Base-by-base conservation (phyloP, 2,113 vertebrate species). In the Camelus bactrianus region DNA sequence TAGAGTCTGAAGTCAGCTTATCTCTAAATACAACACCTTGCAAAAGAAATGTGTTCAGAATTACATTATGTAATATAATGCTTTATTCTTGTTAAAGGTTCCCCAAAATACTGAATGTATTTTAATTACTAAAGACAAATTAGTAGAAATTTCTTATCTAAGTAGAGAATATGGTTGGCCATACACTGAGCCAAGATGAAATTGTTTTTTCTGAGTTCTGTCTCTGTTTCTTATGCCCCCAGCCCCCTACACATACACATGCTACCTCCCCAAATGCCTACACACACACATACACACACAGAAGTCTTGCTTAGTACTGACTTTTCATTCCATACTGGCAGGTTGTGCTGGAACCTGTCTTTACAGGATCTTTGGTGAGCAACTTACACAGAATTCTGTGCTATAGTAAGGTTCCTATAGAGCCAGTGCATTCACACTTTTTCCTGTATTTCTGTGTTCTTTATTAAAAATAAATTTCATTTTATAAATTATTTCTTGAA, bases 1-100 rank as follows among this genome's bases (percentile, higher is more conserved):
- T 81, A 30, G 89, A 82, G 60, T 93, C 88, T 91, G 26, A 89
- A 96, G 75, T 95, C 17, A 93, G 19, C 60, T 62, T 91, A 64
- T 94, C 65, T 96, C 82, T 30, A 56, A 93, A 81, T 87, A 48
- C 38, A 93, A 35, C 62, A 91, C 17, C 72, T 93, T 91, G 65
- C n/a, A 79, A 5, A 86, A 91, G 50, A 95, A 93, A 79, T 42
- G 19, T 26, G 9, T 72, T 91, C 14, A 86, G 70, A 94, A 72
- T 65, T 96, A 62, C 42, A 26, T 38, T 91, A 62, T 89, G 24
- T 67, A 42, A 16, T 81, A 38, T 62, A 73, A 65, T 82, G 26
- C 38, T 69, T 52, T 52, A 22, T 94, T 84, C n/a, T 75, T 54
- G 2, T 64, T 16, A 32, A 82, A 77, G 42, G 6, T 28, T 77